phyloP scores from a whole-genome alignment of 2,797 vertebrate genomes.

The Cygnus olor region DNA sequence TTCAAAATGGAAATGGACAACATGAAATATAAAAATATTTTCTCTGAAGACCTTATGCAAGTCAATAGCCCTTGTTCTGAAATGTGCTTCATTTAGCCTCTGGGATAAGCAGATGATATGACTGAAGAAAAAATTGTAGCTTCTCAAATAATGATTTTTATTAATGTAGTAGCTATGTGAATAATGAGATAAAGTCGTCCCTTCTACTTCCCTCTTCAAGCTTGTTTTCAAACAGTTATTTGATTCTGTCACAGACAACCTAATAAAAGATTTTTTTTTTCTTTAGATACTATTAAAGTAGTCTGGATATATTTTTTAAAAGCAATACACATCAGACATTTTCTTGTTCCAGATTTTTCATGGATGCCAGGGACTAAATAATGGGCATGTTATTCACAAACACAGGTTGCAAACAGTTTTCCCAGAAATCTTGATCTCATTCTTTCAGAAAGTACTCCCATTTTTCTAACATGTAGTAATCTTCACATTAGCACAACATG shows the following conservation, averaged over 20 bases:
- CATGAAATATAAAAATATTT: background rate
- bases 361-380: constrained; percentile 15
- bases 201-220: background rate
- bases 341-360: constrained; percentile 30
- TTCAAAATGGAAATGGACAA: constrained; percentile 1
- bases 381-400: constrained; percentile 2
- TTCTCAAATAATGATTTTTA: background rate
- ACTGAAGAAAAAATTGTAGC: constrained; percentile 3
- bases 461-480: constrained; percentile 28
- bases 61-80: background rate
- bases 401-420: background rate
- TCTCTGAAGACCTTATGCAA: background rate
- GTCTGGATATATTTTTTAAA: constrained; percentile 45
- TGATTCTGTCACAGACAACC: background rate
- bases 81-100: background rate
- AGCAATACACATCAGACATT: constrained; percentile 24
- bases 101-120: background rate
- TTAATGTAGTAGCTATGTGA: background rate
- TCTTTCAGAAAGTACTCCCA: background rate
- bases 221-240: constrained; percentile 13
- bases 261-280: constrained; percentile 40
- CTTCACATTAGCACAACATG: background rate
- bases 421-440: background rate
- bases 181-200: background rate
- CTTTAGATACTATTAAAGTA: constrained; percentile 18